These are phyloP conservation scores for Anguilla anguilla DNA, from an alignment of 2,797 vertebrate species.

Conservation along the genomic window DNA sequence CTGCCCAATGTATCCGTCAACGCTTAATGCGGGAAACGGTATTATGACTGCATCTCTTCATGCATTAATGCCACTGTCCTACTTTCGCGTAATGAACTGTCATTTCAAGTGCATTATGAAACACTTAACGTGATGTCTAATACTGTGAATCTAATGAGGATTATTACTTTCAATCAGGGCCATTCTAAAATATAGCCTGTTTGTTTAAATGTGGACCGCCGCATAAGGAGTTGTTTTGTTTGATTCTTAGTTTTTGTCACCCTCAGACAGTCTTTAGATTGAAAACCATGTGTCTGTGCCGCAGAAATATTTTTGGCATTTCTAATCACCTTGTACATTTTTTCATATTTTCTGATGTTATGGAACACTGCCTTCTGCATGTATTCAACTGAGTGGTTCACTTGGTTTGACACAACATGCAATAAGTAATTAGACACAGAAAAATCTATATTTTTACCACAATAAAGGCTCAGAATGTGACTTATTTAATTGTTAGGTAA, in stretches of 20 bases:
- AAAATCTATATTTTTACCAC: neutral
- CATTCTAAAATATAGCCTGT: neutral
- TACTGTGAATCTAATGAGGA: neutral
- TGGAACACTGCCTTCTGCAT: neutral
- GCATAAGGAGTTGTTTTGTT: neutral
- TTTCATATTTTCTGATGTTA: neutral
- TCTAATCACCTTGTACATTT: neutral
- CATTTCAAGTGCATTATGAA: neutral
- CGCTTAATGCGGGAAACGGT: neutral
- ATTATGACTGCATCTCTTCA: neutral
- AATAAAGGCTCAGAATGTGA: neutral
- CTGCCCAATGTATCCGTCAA: neutral
- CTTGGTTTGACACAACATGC: neutral
- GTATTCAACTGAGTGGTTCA: neutral
- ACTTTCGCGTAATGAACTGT: neutral
- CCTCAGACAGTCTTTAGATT: neutral
- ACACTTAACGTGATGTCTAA: neutral
- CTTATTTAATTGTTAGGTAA: neutral
- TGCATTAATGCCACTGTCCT: neutral
- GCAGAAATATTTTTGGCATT: neutral
- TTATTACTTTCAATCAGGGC: neutral
- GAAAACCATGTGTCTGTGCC: neutral
- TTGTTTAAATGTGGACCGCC: neutral
- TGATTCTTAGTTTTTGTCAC: neutral
- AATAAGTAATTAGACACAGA: neutral